phyloP scores from a whole-genome alignment of 2,888 invertebrate species.

The Drosophila anomelani region DNA sequence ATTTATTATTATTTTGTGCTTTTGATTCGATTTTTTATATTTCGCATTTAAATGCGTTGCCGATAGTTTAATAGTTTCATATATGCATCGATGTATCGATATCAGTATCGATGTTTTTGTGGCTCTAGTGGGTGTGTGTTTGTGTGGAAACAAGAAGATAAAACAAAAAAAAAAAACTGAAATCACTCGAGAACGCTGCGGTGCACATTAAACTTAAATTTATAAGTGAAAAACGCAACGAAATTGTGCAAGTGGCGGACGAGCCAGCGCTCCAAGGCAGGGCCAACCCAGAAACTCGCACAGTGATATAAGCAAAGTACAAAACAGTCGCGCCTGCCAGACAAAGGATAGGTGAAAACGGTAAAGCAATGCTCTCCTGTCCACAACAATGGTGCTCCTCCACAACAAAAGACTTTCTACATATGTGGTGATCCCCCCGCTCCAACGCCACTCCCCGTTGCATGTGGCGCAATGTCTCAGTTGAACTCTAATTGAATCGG shows the following conservation, averaged over 20 bases:
- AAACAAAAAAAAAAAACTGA: constrained; percentile 43
- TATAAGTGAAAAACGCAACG: constrained; percentile 45
- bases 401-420: constrained; percentile 35
- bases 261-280: constrained; percentile 43
- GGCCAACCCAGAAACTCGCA: constrained; percentile 27
- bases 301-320: constrained; percentile 72
- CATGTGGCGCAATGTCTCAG: constrained; percentile 60
- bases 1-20: background rate
- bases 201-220: constrained; percentile 55
- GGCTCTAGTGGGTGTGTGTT: constrained; percentile 56
- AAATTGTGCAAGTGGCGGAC: constrained; percentile 47
- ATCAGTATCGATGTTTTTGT: background rate
- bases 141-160: constrained; percentile 64
- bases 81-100: too few species aligned
- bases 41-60: background rate
- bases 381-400: constrained; percentile 21
- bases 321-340: constrained; percentile 55
- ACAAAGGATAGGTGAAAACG: constrained; percentile 75
- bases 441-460: constrained; percentile 32
- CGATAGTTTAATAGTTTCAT: too few species aligned
- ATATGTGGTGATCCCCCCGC: constrained; percentile 3
- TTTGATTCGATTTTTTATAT: background rate
- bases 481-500: constrained; percentile 75
- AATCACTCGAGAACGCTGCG: constrained; percentile 48
- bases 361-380: constrained; percentile 45